Percentiles rank a stretch among this genome's conserved stretches.
Conservation (phyloP, 2,113 vertebrate species). For the Callospermophilus lateralis region DNA sequence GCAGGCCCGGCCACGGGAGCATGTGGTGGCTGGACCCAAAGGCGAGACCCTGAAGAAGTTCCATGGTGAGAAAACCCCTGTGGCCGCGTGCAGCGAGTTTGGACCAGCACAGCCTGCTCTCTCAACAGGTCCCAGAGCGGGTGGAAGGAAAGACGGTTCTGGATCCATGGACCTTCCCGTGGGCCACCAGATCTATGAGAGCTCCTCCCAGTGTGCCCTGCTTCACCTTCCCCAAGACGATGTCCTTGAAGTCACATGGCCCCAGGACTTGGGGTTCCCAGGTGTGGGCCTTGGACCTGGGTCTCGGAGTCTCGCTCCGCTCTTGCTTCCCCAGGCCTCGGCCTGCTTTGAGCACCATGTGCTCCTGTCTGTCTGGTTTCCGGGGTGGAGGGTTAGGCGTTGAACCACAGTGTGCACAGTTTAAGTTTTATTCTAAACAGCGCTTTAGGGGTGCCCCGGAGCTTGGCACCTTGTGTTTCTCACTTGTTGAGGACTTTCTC, state of each 20-base stretch:
- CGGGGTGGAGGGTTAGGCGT: neutral
- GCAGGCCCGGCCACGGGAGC: neutral
- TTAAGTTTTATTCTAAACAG: neutral
- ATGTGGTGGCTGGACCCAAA: fast-evolving
- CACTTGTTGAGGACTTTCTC: neutral
- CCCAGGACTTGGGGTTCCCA: fast-evolving
- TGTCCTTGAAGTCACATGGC: neutral
- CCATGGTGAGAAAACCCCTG: neutral
- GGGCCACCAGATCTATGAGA: neutral
- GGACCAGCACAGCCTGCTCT: neutral
- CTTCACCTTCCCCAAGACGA: neutral
- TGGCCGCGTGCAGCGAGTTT: too few relatives aligned
- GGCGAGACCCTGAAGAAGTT: neutral
- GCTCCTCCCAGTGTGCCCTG: fast-evolving
- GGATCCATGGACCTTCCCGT: neutral
- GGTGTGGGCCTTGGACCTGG: fast-evolving
- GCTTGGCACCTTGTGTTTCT: neutral
- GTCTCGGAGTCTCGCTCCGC: neutral
- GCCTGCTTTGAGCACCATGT: neutral
- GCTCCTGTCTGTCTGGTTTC: neutral
- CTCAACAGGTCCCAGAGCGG: fast-evolving
- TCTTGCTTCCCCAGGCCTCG: fast-evolving
- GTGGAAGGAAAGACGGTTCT: too few relatives aligned
- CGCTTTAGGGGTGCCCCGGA: neutral
- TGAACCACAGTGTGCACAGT: neutral